Conservation (phyloP, 2,888 invertebrate species). For the Salpingus planirostris region DNA sequence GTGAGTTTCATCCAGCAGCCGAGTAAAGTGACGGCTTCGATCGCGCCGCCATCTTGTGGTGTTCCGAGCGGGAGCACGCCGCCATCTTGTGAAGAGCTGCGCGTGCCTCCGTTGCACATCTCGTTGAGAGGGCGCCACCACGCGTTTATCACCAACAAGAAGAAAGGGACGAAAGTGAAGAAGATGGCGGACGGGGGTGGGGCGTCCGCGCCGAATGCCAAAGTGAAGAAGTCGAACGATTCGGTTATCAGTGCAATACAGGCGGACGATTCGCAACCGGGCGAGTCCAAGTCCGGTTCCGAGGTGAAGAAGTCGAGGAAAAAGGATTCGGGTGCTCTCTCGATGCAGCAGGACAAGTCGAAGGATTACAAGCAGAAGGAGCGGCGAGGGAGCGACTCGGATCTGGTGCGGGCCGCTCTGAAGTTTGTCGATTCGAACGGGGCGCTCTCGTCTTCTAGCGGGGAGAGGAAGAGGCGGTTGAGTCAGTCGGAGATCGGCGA, state of each 20-base stretch:
- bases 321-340: constrained; percentile 7
- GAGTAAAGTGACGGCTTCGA: constrained; percentile 34
- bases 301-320: constrained; percentile 30
- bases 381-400: constrained; percentile 46
- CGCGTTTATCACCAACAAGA: constrained; percentile 73
- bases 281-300: constrained; percentile 5
- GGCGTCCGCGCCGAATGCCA: background rate
- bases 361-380: constrained; percentile 41
- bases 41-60: constrained; percentile 16
- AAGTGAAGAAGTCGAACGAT: constrained; percentile 8
- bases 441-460: background rate
- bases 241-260: constrained; percentile 9
- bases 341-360: constrained; percentile 18
- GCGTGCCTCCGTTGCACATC: constrained; percentile 84
- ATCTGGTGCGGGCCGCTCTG: constrained; percentile 30
- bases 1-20: constrained; percentile 61
- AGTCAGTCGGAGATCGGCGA: constrained; percentile 43
- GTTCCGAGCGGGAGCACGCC: too few species aligned
- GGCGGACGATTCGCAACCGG: constrained; percentile 1
- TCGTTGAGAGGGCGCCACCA: constrained; percentile 77
- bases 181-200: constrained; percentile 22
- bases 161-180: constrained; percentile 43
- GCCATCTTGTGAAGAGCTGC: constrained; percentile 52
- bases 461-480: constrained; percentile 56
- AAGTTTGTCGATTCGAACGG: constrained; percentile 49